Evolutionary conservation across 1,140 invertebrate genomes (phyloP), one percentile per base, ranked within the genome.

Genomic region (Drosophila leontia): DNA sequence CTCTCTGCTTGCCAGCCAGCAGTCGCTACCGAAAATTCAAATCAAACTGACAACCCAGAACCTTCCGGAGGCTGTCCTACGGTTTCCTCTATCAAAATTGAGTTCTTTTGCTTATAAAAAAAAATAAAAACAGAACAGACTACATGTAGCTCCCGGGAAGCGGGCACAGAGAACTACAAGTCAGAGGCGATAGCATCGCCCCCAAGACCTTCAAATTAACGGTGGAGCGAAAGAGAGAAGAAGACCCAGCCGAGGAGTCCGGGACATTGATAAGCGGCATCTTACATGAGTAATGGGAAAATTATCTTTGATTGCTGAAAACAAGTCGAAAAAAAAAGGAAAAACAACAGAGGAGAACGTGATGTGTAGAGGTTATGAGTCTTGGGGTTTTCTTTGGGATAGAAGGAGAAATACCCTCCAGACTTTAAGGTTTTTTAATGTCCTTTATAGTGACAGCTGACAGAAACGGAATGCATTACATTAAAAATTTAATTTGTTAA

Each of bases 211-310:
- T 70, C 48, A 79, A 86, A 86, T 86, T 75, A 86, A 79, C 19
- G 35, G 61, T 50, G 61, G 65, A 13, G 50, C 8, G 3, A 44
- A 11, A 67, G 15, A 58, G 75, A 62, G 65, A n/a, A 12, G 42
- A 12, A 13, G 7, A 11, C 3, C 13, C 35, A 9, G 11, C 3
- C 45, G 45, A 42, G 59, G 35, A 45, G 69, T 29, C 26, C 15
- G 58, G 41, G 26, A 37, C 39, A 53, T 42, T 37, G 62, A 65
- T 75, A 77, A 35, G 48, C 34, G 69, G 56, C 84, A 72, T 88
- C 76, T 58, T 80, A 86, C 85, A 87, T 80, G 80, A 87, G 83
- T 87, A 87, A 87, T 87, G 83, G 84, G 62, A 87, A 87, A 75
- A 84, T 88, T 87, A 87, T 87, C 83, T 55, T 71, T 88, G 84